These are phyloP conservation scores for Lysiphlebus fabarum DNA, from an alignment of 1,140 invertebrate species.

Conservation along the genomic window DNA sequence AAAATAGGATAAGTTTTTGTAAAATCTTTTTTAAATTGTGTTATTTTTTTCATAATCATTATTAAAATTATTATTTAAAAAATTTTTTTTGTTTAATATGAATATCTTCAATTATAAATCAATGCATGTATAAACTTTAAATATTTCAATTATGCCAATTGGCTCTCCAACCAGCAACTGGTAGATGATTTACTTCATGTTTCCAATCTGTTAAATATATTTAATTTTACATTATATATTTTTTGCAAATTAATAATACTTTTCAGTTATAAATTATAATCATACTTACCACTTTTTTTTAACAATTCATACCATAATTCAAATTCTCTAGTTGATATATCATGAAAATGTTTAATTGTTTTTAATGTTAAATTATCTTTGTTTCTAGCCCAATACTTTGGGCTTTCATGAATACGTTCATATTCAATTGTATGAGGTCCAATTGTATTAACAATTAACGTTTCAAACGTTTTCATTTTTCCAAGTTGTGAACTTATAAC, in stretches of 20 bases:
- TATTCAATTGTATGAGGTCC: too few species aligned
- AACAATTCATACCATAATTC: conserved; percentile 11
- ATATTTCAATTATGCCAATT: conserved; percentile 18
- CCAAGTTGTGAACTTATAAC: background rate
- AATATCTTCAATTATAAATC: too few species aligned
- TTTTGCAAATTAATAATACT: background rate
- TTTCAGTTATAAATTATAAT: too few species aligned
- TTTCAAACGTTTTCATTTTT: background rate
- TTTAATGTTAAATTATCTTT: background rate
- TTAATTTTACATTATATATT: background rate
- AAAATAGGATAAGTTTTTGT: too few species aligned
- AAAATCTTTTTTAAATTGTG: too few species aligned
- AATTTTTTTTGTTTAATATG: too few species aligned
- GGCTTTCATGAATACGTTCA: too few species aligned
- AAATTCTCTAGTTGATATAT: background rate
- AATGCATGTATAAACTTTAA: too few species aligned
- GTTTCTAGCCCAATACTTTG: too few species aligned
- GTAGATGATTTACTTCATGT: conserved; percentile 4
- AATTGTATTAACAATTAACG: background rate
- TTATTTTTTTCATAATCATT: too few species aligned
- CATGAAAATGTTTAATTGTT: background rate
- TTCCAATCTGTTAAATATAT: conserved; percentile 10
- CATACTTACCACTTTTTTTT: conserved; percentile 15
- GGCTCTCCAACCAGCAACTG: conserved; percentile 13
- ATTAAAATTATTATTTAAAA: too few species aligned